Evolutionary conservation across 2,797 vertebrate species (phyloP).

Genomic region (Poeciliopsis infans): DNA sequence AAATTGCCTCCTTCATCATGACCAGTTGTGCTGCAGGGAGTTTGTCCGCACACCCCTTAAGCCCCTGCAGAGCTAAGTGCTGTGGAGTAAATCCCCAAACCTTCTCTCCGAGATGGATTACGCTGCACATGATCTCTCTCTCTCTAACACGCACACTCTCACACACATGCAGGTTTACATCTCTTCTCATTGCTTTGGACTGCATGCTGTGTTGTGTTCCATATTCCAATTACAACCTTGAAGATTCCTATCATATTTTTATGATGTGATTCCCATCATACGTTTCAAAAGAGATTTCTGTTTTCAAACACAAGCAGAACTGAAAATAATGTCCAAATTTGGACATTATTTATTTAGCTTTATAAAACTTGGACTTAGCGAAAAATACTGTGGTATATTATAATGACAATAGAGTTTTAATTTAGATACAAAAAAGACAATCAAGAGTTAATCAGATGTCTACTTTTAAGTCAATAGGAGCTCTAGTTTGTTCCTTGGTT

Average conservation of each 20-base stretch:
- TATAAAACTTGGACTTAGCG: too few species aligned
- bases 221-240: constrained; percentile 57
- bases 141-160: not conserved
- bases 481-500: not conserved
- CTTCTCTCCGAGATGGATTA: constrained; percentile 59
- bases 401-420: too few species aligned
- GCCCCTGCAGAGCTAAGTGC: constrained; percentile 52
- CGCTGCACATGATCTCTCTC: constrained; percentile 22
- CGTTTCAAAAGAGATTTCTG: not conserved
- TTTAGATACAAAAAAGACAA: too few species aligned
- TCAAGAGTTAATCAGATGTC: too few species aligned
- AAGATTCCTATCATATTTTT: constrained; percentile 26
- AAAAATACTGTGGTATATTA: too few species aligned
- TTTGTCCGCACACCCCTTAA: constrained; percentile 31
- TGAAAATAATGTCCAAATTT: not conserved
- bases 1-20: constrained; percentile 59
- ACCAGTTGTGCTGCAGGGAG: constrained; percentile 39
- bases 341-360: not conserved
- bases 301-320: not conserved
- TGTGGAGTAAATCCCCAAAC: constrained; percentile 63
- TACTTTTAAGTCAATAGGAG: too few species aligned
- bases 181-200: constrained; percentile 48
- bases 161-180: constrained; percentile 36
- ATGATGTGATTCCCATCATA: not conserved
- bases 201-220: constrained; percentile 56